A percentile compares a stretch with the other conserved stretches of the same genome.
Evolutionary conservation across 2,888 invertebrate genomes (phyloP).

Genomic region (Sipha maydis): DNA sequence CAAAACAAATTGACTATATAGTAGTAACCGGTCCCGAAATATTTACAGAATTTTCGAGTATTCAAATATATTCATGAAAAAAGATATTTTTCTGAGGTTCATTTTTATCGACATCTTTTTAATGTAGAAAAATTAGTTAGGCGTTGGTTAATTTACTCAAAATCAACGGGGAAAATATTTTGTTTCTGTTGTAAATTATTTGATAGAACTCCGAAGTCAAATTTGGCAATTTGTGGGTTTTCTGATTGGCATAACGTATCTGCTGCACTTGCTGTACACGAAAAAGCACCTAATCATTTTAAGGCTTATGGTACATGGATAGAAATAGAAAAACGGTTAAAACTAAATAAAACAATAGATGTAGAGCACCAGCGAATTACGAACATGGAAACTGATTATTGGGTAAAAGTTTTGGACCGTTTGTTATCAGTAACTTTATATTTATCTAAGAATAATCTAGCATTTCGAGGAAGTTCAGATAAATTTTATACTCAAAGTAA

Average conservation of each 20-base stretch:
- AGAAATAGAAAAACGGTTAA: constrained; percentile 30
- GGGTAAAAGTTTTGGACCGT: constrained; percentile 20
- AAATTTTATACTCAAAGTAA: constrained; percentile 23
- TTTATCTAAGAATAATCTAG: background rate
- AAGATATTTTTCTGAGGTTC: too few relatives aligned
- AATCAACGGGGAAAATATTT: too few relatives aligned
- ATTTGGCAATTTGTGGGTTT: constrained; percentile 8
- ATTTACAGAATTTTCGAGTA: constrained; percentile 23
- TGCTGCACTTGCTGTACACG: constrained; percentile 15
- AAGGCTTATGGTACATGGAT: too few relatives aligned
- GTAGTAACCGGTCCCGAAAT: constrained; percentile 13
- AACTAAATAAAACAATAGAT: constrained; percentile 28
- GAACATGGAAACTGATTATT: constrained; percentile 35
- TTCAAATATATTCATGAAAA: constrained; percentile 12
- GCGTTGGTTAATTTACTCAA: too few relatives aligned
- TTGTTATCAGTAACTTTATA: too few relatives aligned
- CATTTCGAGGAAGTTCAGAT: constrained; percentile 28
- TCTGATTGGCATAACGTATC: background rate
- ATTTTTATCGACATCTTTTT: too few relatives aligned
- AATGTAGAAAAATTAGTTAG: too few relatives aligned
- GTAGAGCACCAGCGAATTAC: constrained; percentile 34
- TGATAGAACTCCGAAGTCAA: constrained; percentile 2
- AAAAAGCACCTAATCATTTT: constrained; percentile 35
- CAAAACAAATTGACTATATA: constrained; percentile 29
- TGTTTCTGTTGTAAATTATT: too few relatives aligned